Percentiles rank a stretch among this genome's conserved stretches.
phyloP scores from a whole-genome alignment of 2,797 vertebrate genomes.

The Alauda arvensis region DNA sequence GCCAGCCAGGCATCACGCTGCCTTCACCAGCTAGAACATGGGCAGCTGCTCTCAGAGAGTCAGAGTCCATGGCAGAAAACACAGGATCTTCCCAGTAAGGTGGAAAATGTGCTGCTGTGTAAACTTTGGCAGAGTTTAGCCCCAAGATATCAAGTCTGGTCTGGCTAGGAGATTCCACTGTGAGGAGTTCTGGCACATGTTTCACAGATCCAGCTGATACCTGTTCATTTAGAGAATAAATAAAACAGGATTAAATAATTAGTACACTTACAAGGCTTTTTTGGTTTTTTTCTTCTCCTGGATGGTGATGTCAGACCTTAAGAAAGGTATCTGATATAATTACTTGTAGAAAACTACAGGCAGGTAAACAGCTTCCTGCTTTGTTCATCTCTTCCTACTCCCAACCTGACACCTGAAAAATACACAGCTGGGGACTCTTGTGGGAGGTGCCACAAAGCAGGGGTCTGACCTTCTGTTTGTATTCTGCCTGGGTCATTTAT shows the following conservation, averaged over 20 bases:
- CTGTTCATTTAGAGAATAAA: background rate
- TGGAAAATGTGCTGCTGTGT: background rate
- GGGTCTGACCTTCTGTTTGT: background rate
- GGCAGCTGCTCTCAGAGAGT: background rate
- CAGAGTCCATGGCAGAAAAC: background rate
- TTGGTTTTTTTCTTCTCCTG: background rate
- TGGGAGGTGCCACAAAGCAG: background rate
- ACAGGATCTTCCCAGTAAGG: background rate
- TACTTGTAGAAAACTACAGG: background rate
- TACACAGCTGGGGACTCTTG: background rate
- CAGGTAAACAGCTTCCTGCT: background rate
- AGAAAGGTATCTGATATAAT: background rate
- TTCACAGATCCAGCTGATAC: background rate
- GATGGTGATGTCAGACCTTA: background rate
- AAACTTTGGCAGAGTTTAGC: background rate
- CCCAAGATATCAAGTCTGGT: background rate
- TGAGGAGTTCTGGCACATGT: background rate
- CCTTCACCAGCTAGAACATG: background rate
- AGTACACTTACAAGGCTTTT: background rate
- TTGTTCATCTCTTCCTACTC: background rate
- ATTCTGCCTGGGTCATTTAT: background rate
- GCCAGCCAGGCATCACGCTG: rapidly evolving
- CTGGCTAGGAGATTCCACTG: background rate
- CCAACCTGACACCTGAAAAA: rapidly evolving
- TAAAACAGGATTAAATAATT: background rate